phyloP scores from a whole-genome alignment of 2,888 invertebrate species.

The Oligia latruncula region DNA sequence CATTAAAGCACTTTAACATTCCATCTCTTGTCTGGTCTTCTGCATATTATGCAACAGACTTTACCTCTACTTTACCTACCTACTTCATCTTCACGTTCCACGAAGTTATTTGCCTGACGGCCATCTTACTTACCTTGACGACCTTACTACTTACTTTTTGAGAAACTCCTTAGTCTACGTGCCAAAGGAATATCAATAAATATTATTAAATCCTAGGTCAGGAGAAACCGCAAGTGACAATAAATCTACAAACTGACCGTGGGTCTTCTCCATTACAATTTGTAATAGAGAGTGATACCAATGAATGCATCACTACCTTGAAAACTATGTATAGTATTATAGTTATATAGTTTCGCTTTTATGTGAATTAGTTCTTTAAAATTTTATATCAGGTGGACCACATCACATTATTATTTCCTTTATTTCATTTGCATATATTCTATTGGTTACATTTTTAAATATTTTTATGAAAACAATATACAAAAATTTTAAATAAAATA shows the following conservation, averaged over 20 bases:
- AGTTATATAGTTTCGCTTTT: neutral
- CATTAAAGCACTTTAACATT: too few relatives aligned
- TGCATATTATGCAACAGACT: neutral
- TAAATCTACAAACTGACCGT: slow-evolving; percentile 3
- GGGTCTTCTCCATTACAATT: slow-evolving; percentile 25
- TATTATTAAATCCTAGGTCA: slow-evolving; percentile 14
- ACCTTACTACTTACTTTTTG: neutral
- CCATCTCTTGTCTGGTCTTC: neutral
- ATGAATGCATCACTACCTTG: neutral
- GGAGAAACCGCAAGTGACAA: neutral
- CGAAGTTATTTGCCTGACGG: neutral
- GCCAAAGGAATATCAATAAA: slow-evolving; percentile 13
- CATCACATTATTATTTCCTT: neutral
- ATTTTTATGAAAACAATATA: too few relatives aligned
- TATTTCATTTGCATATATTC: neutral
- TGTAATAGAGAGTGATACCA: neutral
- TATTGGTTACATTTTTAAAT: neutral
- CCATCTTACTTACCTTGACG: neutral
- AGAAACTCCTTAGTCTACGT: neutral
- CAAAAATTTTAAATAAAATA: too few relatives aligned
- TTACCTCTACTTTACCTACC: neutral
- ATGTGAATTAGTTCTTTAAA: neutral
- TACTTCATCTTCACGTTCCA: neutral
- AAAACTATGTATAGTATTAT: neutral
- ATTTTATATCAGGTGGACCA: neutral